These are phyloP conservation scores for Odontamblyopus lacepedii DNA, from an alignment of 2,797 vertebrate genomes.

Conservation along the genomic window DNA sequence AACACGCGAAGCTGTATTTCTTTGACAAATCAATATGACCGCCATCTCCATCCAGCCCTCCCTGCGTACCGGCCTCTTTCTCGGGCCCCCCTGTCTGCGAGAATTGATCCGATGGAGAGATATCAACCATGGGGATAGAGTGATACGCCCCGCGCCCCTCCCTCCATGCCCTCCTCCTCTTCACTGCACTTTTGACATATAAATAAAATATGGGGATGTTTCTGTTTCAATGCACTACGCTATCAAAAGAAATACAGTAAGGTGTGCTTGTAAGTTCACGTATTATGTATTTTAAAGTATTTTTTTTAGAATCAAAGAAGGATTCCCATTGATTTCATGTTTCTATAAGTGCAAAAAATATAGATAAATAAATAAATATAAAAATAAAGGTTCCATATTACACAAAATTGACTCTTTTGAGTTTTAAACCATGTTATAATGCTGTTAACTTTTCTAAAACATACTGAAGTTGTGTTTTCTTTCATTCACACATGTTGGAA, in stretches of 20 bases:
- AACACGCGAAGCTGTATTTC: constrained; percentile 75
- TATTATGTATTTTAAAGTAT: neutral
- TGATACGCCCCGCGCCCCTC: constrained; percentile 58
- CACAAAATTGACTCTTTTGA: too few species aligned
- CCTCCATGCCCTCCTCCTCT: constrained; percentile 31
- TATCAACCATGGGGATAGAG: constrained; percentile 68
- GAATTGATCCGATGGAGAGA: constrained; percentile 76
- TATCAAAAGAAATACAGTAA: neutral
- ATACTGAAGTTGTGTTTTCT: too few species aligned
- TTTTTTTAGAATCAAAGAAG: neutral
- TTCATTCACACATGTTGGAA: too few species aligned
- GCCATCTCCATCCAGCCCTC: constrained; percentile 64
- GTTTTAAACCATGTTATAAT: too few species aligned
- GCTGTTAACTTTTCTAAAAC: too few species aligned
- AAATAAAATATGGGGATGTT: constrained; percentile 80
- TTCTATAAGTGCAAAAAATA: neutral
- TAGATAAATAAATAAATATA: too few species aligned
- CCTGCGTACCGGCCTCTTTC: constrained; percentile 40
- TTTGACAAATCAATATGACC: constrained; percentile 78
- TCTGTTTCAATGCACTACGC: constrained; percentile 55
- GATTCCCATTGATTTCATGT: neutral
- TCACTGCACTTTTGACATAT: constrained; percentile 76
- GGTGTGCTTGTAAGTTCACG: neutral
- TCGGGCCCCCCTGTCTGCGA: constrained; percentile 58
- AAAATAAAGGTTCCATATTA: too few species aligned